Conservation (phyloP, 1,140 invertebrate genomes). For the Papilio machaon region DNA sequence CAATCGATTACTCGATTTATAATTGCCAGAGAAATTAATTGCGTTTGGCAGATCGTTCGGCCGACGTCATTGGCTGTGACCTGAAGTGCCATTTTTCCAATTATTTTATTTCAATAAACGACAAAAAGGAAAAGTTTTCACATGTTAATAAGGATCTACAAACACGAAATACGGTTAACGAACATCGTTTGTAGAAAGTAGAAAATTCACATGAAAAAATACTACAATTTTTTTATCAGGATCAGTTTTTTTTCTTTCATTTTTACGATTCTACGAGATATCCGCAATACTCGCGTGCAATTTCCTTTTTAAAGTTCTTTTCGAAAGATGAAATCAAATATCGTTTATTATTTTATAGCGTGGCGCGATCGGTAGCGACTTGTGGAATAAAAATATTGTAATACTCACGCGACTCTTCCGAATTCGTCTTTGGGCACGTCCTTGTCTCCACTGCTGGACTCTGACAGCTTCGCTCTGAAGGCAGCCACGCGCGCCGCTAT, state of each 20-base stretch:
- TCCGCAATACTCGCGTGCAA: too few species aligned
- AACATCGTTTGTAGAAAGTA: neutral
- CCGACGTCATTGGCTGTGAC: neutral
- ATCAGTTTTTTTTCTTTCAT: neutral
- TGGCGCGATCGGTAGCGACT: neutral
- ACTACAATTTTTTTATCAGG: neutral
- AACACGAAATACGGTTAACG: neutral
- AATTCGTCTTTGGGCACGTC: slow-evolving; percentile 87
- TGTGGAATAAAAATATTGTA: slow-evolving; percentile 23
- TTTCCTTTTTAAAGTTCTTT: neutral
- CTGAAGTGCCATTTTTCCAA: neutral
- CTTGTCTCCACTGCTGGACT: slow-evolving; percentile 82
- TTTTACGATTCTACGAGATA: neutral
- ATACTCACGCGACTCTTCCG: slow-evolving; percentile 89
- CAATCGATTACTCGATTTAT: slow-evolving; percentile 34
- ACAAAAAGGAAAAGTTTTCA: neutral
- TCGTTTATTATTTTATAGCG: neutral
- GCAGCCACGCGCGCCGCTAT: slow-evolving; percentile 90
- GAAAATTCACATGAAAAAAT: neutral
- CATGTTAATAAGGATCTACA: neutral
- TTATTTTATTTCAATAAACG: neutral
- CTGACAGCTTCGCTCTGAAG: slow-evolving; percentile 90
- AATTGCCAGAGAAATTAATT: slow-evolving; percentile 34
- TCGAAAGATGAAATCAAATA: slow-evolving; percentile 1
- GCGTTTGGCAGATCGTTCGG: neutral